Evolutionary conservation across 2,888 invertebrate genomes (phyloP), one percentile per base, ranked within the genome.

Genomic region (Eupithecia tripunctaria): DNA sequence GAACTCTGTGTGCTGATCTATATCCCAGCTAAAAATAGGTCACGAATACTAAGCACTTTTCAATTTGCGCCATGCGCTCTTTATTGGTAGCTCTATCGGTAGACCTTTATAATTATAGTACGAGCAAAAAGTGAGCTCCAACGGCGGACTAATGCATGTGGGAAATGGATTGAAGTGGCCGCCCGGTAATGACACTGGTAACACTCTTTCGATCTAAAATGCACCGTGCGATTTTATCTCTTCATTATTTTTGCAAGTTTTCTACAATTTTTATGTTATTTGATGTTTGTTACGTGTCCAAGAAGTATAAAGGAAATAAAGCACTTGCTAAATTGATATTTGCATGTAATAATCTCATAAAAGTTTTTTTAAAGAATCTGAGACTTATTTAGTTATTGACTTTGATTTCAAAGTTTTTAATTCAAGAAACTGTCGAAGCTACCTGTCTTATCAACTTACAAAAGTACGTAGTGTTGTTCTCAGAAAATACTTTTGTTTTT

Each of bases 91-190:
- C 12, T 12, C 56, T 56, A 56, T 56, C 25, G 14, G 14, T 1
- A 56, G 56, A 56, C 56, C 21, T 25, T 25, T 25, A 25, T 25
- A 25, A 56, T 56, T 56, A 56, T 14, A 21, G 56, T 21, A 56
- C 21, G 25, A 25, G 56, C 56, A 56, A 56, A 56, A 56, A 56
- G 56, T 25, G 21, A 25, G 56, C 56, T 56, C 21, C 56, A 25
- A 25, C 56, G 56, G 21, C 60, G 18, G 60, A 68, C 71, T 71
- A 76, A 71, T 76, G 76, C 73, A 76, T 67, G 64, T 12, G 71
- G 73, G 67, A 73, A 68, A 71, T 69, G 60, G 47, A 73, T 68
- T 65, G 71, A 69, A 72, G 29, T 62, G 51, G 63, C 7, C 51
- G 65, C 43, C 51, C 32, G 15, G 41, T 67, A 64, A 64, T 64